These are phyloP conservation scores for Strigamia maritima DNA, from an alignment of 2,888 invertebrate genomes.

Conservation along the genomic window DNA sequence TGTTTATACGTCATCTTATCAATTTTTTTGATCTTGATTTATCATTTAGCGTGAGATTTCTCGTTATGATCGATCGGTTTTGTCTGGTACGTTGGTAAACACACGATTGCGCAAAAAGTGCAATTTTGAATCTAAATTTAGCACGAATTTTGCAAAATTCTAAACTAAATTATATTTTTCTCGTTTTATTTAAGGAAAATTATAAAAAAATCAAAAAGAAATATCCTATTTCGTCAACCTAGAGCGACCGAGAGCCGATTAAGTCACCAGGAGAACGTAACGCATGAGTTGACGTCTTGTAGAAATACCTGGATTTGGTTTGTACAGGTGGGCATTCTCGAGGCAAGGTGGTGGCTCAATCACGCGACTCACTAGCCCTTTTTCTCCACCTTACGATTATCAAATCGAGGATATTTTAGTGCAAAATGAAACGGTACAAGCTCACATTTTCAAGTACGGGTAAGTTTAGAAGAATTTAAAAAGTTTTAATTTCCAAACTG, in stretches of 20 bases:
- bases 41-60: too few relatives aligned
- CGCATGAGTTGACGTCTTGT: not conserved
- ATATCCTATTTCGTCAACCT: not conserved
- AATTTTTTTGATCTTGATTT: not conserved
- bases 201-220: too few relatives aligned
- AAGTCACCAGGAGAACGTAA: not conserved
- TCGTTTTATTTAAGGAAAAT: too few relatives aligned
- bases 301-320: not conserved
- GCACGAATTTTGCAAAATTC: not conserved
- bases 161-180: too few relatives aligned
- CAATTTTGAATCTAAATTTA: not conserved
- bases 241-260: not conserved
- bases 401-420: not conserved
- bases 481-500: not conserved
- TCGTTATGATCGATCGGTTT: not conserved
- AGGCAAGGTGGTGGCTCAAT: slow-evolving; percentile 22
- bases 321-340: slow-evolving; percentile 29
- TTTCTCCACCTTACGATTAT: not conserved
- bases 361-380: not conserved
- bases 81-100: not conserved
- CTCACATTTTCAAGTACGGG: not conserved
- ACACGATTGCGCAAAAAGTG: not conserved
- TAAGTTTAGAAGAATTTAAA: not conserved
- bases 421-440: not conserved
- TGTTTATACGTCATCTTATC: not conserved